Percentiles rank a stretch among this genome's conserved stretches.
Evolutionary conservation across 2,113 vertebrate genomes (phyloP).

Genomic region (Sapayoa aenigma): DNA sequence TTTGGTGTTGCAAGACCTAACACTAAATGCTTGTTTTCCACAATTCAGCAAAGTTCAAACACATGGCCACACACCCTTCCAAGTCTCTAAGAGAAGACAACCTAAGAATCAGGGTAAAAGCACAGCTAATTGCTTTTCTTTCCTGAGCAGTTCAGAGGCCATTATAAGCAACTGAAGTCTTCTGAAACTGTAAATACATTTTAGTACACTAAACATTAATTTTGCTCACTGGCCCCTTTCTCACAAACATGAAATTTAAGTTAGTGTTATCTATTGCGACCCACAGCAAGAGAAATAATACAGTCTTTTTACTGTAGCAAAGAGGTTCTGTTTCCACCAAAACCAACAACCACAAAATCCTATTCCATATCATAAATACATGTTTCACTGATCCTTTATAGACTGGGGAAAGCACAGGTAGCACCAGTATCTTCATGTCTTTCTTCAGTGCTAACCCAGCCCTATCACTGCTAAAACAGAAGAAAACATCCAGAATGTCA

Average conservation of each 20-base stretch:
- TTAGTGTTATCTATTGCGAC: not conserved
- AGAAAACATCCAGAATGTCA: not conserved
- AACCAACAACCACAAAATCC: not conserved
- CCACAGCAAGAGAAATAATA: not conserved
- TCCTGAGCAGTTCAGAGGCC: not conserved
- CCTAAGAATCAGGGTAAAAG: not conserved
- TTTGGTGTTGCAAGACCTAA: not conserved
- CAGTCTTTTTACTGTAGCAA: not conserved
- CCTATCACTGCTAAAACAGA: not conserved
- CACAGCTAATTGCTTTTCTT: not conserved
- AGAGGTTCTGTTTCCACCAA: not conserved
- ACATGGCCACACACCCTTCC: not conserved
- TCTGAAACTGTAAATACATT: not conserved
- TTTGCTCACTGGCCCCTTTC: not conserved
- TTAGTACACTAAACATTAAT: not conserved
- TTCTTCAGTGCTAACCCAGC: not conserved
- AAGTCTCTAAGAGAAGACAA: not conserved
- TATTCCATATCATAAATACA: accelerated
- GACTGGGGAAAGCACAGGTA: not conserved
- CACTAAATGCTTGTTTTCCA: not conserved
- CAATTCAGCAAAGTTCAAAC: not conserved
- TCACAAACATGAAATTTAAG: not conserved
- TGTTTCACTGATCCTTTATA: not conserved
- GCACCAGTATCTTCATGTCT: not conserved
- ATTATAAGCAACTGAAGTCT: not conserved